A percentile compares a stretch with the other conserved stretches of the same genome.
Conservation (phyloP, 2,797 vertebrate genomes). For the Cercopithecus mitis region DNA sequence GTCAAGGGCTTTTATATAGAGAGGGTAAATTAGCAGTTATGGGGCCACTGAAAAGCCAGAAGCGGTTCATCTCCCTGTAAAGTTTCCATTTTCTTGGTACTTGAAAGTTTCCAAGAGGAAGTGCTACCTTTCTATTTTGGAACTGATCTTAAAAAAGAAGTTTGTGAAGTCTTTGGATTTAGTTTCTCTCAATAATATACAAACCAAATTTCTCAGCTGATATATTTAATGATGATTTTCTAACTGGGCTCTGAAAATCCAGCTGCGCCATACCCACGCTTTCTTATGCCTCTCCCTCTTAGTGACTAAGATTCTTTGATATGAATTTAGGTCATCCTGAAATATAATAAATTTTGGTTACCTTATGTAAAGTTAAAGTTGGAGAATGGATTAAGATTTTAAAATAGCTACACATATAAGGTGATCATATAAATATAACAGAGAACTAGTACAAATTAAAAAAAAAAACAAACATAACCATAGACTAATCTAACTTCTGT, state of each 20-base stretch:
- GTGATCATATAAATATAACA: neutral
- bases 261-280: neutral
- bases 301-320: constrained; percentile 23
- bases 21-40: neutral
- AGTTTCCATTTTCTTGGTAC: constrained; percentile 29
- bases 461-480: neutral
- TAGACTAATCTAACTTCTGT: neutral
- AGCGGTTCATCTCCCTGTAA: constrained; percentile 19
- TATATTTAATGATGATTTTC: constrained; percentile 41
- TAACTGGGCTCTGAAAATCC: constrained; percentile 49
- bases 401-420: neutral
- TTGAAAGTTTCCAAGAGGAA: constrained; percentile 62
- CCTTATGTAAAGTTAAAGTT: neutral
- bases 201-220: constrained; percentile 40
- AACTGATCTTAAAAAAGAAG: constrained; percentile 66
- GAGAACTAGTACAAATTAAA: neutral
- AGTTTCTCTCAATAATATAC: constrained; percentile 61
- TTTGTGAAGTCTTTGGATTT: constrained; percentile 55
- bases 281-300: neutral
- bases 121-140: constrained; percentile 55
- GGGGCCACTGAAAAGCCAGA: neutral
- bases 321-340: constrained; percentile 21
- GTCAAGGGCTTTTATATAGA: neutral
- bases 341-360: constrained; percentile 40
- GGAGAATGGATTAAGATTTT: constrained; percentile 4